These are phyloP conservation scores for Hemistola chrysoprasaria DNA, from an alignment of 2,888 invertebrate species.

Conservation along the genomic window DNA sequence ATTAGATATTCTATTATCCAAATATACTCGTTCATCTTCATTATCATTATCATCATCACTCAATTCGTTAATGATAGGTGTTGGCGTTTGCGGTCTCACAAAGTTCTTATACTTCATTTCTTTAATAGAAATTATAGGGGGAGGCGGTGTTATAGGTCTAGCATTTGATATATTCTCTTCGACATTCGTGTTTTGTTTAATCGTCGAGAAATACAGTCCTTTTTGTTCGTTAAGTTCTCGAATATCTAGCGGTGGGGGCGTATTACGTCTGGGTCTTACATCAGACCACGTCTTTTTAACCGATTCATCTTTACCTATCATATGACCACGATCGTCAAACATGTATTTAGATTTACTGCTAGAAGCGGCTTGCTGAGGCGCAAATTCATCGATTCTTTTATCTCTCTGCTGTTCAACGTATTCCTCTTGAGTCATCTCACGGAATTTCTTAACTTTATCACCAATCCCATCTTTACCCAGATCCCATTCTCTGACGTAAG, in stretches of 20 bases:
- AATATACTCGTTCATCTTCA: slow-evolving; percentile 4
- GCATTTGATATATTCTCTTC: neutral
- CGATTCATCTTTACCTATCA: slow-evolving; percentile 31
- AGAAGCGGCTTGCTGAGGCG: slow-evolving; percentile 79
- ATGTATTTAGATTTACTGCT: slow-evolving; percentile 38
- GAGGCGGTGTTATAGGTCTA: slow-evolving; percentile 31
- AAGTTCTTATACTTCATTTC: slow-evolving; percentile 64
- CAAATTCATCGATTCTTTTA: slow-evolving; percentile 89
- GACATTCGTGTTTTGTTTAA: slow-evolving; percentile 18
- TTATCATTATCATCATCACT: slow-evolving; percentile 40
- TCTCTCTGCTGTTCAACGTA: slow-evolving; percentile 89
- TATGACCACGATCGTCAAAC: slow-evolving; percentile 60
- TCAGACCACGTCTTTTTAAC: slow-evolving; percentile 70
- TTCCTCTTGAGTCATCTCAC: slow-evolving; percentile 88
- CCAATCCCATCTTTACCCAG: slow-evolving; percentile 85
- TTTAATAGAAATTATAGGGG: slow-evolving; percentile 32
- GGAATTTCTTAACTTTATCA: slow-evolving; percentile 66
- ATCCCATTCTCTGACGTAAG: slow-evolving; percentile 87
- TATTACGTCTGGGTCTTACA: slow-evolving; percentile 50
- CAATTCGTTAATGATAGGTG: slow-evolving; percentile 62
- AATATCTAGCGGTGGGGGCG: slow-evolving; percentile 52
- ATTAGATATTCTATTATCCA: slow-evolving; percentile 27
- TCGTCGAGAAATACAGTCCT: slow-evolving; percentile 61
- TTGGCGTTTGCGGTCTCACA: slow-evolving; percentile 51
- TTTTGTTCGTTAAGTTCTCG: slow-evolving; percentile 44